Evolutionary conservation across 2,888 invertebrate species (phyloP).

Genomic region (Psylliodes chrysocephalus): DNA sequence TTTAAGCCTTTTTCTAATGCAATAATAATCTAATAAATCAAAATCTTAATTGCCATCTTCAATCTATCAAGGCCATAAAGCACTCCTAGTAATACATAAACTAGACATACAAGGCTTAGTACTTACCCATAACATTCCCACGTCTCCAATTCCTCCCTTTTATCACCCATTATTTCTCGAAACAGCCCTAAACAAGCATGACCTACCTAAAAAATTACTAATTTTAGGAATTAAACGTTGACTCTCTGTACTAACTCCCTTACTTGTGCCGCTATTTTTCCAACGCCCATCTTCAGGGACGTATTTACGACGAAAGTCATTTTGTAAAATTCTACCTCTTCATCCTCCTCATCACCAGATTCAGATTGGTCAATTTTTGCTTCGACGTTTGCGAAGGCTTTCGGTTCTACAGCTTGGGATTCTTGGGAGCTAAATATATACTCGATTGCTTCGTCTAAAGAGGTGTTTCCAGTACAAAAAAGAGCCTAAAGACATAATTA

Average conservation of each 20-base stretch:
- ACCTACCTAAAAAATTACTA: slow-evolving; percentile 61
- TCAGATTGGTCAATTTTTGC: slow-evolving; percentile 47
- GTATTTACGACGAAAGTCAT: slow-evolving; percentile 74
- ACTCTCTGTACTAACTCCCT: slow-evolving; percentile 37
- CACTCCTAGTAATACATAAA: too few species aligned
- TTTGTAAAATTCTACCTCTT: slow-evolving; percentile 65
- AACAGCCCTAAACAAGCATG: slow-evolving; percentile 71
- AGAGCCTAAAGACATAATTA: slow-evolving; percentile 62
- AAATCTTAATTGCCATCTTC: too few species aligned
- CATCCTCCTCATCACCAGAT: slow-evolving; percentile 52
- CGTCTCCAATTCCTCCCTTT: slow-evolving; percentile 63
- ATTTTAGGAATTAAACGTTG: slow-evolving; percentile 27
- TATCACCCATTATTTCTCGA: slow-evolving; percentile 62
- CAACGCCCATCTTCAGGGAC: slow-evolving; percentile 71
- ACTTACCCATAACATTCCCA: slow-evolving; percentile 67
- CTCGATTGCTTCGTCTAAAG: slow-evolving; percentile 67
- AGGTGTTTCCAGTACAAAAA: slow-evolving; percentile 68
- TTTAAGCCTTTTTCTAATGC: too few species aligned
- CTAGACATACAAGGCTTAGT: too few species aligned
- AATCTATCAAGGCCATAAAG: too few species aligned
- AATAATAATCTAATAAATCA: too few species aligned
- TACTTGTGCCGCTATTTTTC: slow-evolving; percentile 71
- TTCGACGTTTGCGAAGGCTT: slow-evolving; percentile 46
- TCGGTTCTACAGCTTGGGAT: slow-evolving; percentile 52
- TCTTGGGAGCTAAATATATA: slow-evolving; percentile 66